A percentile compares a stretch with the other conserved stretches of the same genome.
Evolutionary conservation across 2,113 vertebrate species (phyloP).

Genomic region (Psilopogon haemacephalus): DNA sequence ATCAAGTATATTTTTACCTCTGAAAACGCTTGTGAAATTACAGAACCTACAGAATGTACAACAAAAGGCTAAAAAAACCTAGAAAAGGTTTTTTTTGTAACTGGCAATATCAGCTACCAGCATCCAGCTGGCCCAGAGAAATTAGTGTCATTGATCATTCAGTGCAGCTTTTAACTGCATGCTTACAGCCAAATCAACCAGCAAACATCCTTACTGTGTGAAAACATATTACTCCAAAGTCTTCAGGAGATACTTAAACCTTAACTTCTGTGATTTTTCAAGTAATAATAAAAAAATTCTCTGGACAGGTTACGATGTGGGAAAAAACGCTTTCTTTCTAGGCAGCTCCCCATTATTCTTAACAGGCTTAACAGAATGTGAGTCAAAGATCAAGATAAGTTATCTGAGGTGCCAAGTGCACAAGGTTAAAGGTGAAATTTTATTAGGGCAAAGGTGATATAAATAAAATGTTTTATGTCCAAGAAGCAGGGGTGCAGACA

Average conservation of each 20-base stretch:
- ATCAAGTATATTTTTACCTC: not conserved
- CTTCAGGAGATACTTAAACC: not conserved
- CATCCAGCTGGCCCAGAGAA: not conserved
- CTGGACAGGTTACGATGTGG: constrained; percentile 1
- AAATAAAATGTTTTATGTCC: constrained; percentile 80
- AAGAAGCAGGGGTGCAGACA: constrained; percentile 69
- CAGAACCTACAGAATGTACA: not conserved
- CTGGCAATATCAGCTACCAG: not conserved
- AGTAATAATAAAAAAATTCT: constrained; percentile 17
- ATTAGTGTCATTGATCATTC: not conserved
- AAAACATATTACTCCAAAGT: not conserved
- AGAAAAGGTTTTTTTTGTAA: not conserved
- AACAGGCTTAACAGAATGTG: constrained; percentile 71
- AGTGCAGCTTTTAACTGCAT: not conserved
- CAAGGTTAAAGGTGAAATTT: constrained; percentile 82
- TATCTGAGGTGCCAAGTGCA: constrained; percentile 74
- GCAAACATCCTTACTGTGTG: not conserved
- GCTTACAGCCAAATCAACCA: not conserved
- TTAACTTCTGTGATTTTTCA: not conserved
- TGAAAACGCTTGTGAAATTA: not conserved
- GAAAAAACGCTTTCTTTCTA: constrained; percentile 40
- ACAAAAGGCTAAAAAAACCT: not conserved
- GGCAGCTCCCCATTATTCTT: constrained; percentile 47
- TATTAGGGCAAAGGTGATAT: constrained; percentile 79
- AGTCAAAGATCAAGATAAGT: constrained; percentile 80